phyloP scores from a whole-genome alignment of 2,888 invertebrate genomes.

The Philonicus albiceps region DNA sequence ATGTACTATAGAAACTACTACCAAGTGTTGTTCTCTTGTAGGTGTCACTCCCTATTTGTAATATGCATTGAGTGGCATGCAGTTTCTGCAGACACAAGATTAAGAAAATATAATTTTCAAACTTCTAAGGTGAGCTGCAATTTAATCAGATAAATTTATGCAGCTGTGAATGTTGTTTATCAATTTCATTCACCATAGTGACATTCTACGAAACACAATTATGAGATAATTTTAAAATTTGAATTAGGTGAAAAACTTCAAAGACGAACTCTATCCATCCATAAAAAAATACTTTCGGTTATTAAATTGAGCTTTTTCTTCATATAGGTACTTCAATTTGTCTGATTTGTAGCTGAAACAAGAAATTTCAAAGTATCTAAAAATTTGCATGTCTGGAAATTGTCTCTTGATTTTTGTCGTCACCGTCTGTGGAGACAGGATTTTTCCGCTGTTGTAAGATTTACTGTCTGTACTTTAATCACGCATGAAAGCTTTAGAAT shows the following conservation, averaged over 20 bases:
- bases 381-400: not conserved
- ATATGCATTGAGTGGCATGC: not conserved
- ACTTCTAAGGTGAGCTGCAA: not conserved
- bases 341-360: not conserved
- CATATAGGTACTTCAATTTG: not conserved
- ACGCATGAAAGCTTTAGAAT: not conserved
- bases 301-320: not conserved
- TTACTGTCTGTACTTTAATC: not conserved
- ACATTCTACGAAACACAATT: not conserved
- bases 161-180: not conserved
- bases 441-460: not conserved
- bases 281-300: not conserved
- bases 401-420: not conserved
- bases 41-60: not conserved
- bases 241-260: not conserved
- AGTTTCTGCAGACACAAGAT: not conserved
- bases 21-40: not conserved
- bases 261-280: not conserved
- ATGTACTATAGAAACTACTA: not conserved
- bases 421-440: not conserved
- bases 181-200: not conserved
- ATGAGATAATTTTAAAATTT: not conserved
- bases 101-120: not conserved
- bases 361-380: not conserved
- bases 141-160: not conserved